phyloP scores from a whole-genome alignment of 2,888 invertebrate species.

The Petrolisthes cinctipes region DNA sequence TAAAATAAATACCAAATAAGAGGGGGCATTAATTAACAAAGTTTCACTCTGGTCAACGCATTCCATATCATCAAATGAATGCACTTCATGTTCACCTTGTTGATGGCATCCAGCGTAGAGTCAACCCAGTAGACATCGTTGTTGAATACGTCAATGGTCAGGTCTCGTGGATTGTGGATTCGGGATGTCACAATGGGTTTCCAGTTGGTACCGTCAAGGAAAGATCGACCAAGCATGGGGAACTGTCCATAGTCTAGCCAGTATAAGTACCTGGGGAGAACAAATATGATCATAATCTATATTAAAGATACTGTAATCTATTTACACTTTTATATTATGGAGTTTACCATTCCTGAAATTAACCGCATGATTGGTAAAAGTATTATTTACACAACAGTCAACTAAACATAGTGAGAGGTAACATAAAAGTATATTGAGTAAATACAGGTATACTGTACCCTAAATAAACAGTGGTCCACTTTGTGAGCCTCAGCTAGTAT shows the following conservation, averaged over 20 bases:
- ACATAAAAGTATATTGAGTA: too few species aligned
- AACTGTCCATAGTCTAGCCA: constrained; percentile 99
- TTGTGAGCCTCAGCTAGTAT: too few species aligned
- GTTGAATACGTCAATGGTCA: constrained; percentile 91
- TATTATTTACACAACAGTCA: too few species aligned
- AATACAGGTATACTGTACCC: too few species aligned
- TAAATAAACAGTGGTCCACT: too few species aligned
- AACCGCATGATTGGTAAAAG: background rate
- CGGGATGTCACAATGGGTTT: constrained; percentile 87
- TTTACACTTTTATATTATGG: background rate
- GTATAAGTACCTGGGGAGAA: constrained; percentile 79
- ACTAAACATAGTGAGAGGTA: too few species aligned
- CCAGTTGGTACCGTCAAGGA: constrained; percentile 89
- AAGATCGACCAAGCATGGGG: constrained; percentile 90
- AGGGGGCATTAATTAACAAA: too few species aligned
- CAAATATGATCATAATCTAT: background rate
- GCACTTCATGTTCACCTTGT: constrained; percentile 77
- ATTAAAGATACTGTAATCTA: background rate
- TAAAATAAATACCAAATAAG: too few species aligned
- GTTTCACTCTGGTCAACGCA: too few species aligned
- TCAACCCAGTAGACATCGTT: constrained; percentile 99
- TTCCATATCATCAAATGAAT: too few species aligned
- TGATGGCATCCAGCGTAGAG: constrained; percentile 92
- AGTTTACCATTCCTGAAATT: background rate
- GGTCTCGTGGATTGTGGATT: constrained; percentile 89